Base-by-base conservation (phyloP, 2,113 vertebrate genomes). In the Hiodon alosoides region DNA sequence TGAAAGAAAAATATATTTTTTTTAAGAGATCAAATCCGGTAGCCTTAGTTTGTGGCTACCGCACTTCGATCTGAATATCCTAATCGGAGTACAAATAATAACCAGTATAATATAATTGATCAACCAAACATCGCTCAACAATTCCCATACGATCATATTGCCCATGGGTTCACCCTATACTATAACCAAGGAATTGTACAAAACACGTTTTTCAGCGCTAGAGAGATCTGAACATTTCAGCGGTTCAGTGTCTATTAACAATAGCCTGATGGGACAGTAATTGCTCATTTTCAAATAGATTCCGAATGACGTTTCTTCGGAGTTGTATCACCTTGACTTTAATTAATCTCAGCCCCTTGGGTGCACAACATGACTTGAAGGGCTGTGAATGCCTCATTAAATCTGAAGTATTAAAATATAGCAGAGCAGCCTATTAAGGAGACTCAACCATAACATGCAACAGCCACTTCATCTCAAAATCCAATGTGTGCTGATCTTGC, bases 311-410 rank as follows among this genome's bases (percentile, higher is more conserved):
- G 58, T n/a, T 76, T 57, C 48, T 52, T 76, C 67, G 62, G 48
- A 68, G 59, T n/a, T 60, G 3, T 61, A 69, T 76, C 66, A 68
- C 66, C 57, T 76, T 72, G 55, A 47, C 46, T 60, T 69, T 68
- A 76, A 76, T 76, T 61, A 67, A 75, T 76, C 51, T 73, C 46
- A 52, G 74, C 53, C 67, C 58, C 67, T 52, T 61, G 8, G 57
- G 57, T 3, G 46, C 11, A 16, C 48, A 17, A 52, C 5, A 10
- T 50, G 57, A 76, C 64, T 58, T n/a, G 10, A 67, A 67, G 65
- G 72, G 11, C 62, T 16, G 11, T 57, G 17, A 65, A 74, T 65
- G 62, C 6, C 54, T 67, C 65, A 75, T 75, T 75, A 67, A 65
- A 54, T 46, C 11, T 52, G 1, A 47, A 55, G 62, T 74, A 66